phyloP scores from a whole-genome alignment of 1,140 invertebrate genomes.

The Hylyphantes graminicola region DNA sequence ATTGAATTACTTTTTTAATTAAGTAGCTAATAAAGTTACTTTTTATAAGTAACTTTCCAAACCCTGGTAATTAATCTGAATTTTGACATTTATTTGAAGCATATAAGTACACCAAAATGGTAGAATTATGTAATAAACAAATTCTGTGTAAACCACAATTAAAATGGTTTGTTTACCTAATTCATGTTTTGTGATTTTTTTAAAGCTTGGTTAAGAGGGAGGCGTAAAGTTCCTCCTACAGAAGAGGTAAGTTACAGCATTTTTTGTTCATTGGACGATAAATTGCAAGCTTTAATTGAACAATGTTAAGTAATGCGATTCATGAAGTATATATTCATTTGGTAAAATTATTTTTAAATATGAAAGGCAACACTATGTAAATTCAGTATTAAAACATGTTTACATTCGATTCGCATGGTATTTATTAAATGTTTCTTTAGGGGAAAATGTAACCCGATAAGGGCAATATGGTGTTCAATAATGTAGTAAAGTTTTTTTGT shows the following conservation, averaged over 20 bases:
- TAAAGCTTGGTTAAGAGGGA: constrained; percentile 23
- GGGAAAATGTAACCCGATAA: background rate
- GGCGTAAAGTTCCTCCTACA: constrained; percentile 12
- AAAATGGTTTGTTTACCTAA: background rate
- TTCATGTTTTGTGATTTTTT: background rate
- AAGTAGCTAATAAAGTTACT: no score
- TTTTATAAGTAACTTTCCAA: background rate
- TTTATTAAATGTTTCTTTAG: background rate
- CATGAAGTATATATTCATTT: background rate
- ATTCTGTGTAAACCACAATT: background rate
- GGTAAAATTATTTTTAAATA: background rate
- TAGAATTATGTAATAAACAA: background rate
- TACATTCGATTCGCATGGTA: background rate
- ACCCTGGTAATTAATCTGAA: background rate
- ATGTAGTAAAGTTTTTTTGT: no score
- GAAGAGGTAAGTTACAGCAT: constrained; percentile 15
- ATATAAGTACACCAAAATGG: background rate
- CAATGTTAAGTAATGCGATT: background rate
- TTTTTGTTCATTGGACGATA: background rate
- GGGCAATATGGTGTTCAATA: no score
- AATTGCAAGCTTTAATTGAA: no score
- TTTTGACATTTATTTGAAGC: background rate
- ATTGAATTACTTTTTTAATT: no score
- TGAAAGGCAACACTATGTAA: background rate
- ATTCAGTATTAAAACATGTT: background rate